Evolutionary conservation across 2,888 invertebrate species (phyloP), one percentile per base, ranked within the genome.

Genomic region (Eretmocerus hayati): DNA sequence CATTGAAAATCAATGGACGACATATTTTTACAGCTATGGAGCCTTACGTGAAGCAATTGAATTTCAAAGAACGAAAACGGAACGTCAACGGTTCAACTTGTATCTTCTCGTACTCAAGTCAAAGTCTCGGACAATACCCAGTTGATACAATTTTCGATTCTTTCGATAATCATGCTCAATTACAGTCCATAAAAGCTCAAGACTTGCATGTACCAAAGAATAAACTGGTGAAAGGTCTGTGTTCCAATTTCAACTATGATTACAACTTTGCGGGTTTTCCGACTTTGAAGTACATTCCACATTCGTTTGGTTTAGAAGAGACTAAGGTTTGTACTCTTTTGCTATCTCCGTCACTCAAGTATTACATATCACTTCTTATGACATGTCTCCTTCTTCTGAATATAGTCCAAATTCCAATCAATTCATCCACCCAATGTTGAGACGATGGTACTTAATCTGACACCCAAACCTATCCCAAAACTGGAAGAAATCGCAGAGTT

Each of bases 231-330:
- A 80, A 83, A 50, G 90, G 90, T 9, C 75, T 88, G 51, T 76
- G 84, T 64, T 80, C 83, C 0, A 83, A 82, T 46, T 83, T 82
- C 0, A 73, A 76, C 48, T 70, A 81, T 33, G 81, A 86, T 60
- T 76, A 85, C 40, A 81, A 85, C 66, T 89, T 84, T 71, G 87
- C 90, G 0, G 96, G 96, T 5, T 96, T 97, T 69, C 95, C 96
- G 0, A 91, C 92, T 1, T 79, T 95, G 72, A 85, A 84, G 57
- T 87, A 93, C 71, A 74, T 96, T 26, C 75, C 83, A 21, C 91
- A 91, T 67, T 78, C 74, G 64, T 90, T 88, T 5, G 52, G 16
- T 20, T 56, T 69, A 5, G 55, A 59, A 18, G 55, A 59, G 6
- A 58, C 57, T 44, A 58, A 71, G 71, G 77, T 72, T 57, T 42